Conservation (phyloP, 2,797 vertebrate genomes). For the Dallia pectoralis region DNA sequence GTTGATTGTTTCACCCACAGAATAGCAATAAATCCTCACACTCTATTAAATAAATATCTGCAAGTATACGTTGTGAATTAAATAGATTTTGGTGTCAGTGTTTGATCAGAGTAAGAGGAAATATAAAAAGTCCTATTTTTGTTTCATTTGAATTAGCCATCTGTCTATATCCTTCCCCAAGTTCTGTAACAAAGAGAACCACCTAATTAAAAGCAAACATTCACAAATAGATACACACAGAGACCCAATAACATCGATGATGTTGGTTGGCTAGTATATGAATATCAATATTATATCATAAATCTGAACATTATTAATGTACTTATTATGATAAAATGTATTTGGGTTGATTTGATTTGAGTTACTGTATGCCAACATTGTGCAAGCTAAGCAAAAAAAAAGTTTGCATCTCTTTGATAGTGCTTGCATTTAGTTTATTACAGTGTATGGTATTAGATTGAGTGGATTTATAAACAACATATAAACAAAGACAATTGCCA, state of each 20-base stretch:
- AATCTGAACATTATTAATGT: too few species aligned
- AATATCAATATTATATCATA: not conserved
- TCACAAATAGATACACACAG: constrained; percentile 7
- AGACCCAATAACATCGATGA: constrained; percentile 9
- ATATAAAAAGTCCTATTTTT: not conserved
- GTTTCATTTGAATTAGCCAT: not conserved
- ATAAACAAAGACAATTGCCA: constrained; percentile 4
- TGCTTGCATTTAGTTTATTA: not conserved
- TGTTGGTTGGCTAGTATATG: not conserved
- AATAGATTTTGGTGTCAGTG: too few species aligned
- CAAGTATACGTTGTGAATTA: too few species aligned
- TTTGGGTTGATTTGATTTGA: too few species aligned
- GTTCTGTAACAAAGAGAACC: not conserved
- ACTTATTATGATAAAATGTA: too few species aligned
- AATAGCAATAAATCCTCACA: too few species aligned
- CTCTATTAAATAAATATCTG: too few species aligned
- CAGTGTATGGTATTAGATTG: not conserved
- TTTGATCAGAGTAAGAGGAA: too few species aligned
- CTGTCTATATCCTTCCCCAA: constrained; percentile 17
- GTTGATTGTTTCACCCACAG: too few species aligned
- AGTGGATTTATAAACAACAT: constrained; percentile 1
- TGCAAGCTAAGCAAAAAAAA: too few species aligned
- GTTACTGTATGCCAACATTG: too few species aligned
- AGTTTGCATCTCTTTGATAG: not conserved
- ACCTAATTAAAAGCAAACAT: constrained; percentile 9